Evolutionary conservation across 1,140 invertebrate genomes (phyloP), one percentile per base, ranked within the genome.

Genomic region (Aricia agestis): DNA sequence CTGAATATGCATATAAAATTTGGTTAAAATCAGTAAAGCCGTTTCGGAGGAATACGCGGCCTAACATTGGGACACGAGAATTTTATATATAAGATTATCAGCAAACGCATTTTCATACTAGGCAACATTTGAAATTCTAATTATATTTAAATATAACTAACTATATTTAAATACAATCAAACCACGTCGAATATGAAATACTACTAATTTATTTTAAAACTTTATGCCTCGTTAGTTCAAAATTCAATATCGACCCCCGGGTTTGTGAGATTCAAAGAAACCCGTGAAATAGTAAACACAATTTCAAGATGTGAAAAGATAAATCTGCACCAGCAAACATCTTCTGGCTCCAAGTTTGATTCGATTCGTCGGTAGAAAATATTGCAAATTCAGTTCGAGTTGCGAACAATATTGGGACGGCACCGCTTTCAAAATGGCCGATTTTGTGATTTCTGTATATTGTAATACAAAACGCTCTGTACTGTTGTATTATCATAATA

Each of bases 241-340:
- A 52, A 52, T 52, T 52, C 45, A 52, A 52, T 52, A 52, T 52
- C 45, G 45, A 52, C 11, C 41, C 41, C 41, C 45, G 11, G 45
- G 11, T 52, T 52, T 52, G 6, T 52, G 45, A 9, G 45, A 52
- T 13, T 52, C 45, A 80, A 78, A 78, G 75, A 69, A 76, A 80
- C 57, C 73, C 69, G 78, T 79, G 78, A 82, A 78, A 82, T 79
- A 79, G 81, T 82, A 82, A 82, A 82, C 78, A 82, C 76, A 73
- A 79, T 80, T 82, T 79, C 76, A 71, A 71, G 72, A 76, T 78
- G 74, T 78, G 76, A 78, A 78, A 79, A 80, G 79, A 80, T 78
- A 76, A 82, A 78, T 77, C 78, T 70, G 72, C 42, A 74, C 75
- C 77, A 67, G 78, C 80, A 78, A 80, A 80, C 78, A 82, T 69